Percentiles rank a stretch among this genome's conserved stretches.
phyloP scores from a whole-genome alignment of 2,888 invertebrate species.

The Iselma pallidipennis region DNA sequence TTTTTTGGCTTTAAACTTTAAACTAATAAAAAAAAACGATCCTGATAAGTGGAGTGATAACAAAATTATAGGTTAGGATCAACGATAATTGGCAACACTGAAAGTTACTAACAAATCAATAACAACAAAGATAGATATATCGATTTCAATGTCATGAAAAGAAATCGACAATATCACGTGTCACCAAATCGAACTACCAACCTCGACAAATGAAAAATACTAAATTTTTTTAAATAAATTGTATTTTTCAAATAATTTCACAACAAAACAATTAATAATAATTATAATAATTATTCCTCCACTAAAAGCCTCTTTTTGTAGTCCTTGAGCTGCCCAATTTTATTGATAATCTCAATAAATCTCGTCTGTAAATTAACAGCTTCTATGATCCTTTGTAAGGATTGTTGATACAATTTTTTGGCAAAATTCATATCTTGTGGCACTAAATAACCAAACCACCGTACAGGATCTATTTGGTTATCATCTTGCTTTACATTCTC shows the following conservation, averaged over 20 bases:
- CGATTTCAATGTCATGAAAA: background rate
- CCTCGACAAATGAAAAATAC: background rate
- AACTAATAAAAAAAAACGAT: too few species aligned
- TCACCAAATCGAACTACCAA: background rate
- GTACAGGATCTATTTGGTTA: constrained; percentile 69
- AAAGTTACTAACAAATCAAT: background rate
- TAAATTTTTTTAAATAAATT: background rate
- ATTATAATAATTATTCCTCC: background rate
- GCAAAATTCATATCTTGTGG: constrained; percentile 78
- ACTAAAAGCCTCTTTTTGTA: background rate
- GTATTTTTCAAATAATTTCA: background rate
- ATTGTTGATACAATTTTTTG: constrained; percentile 72
- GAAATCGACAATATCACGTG: background rate
- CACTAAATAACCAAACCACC: constrained; percentile 87
- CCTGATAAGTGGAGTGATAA: background rate
- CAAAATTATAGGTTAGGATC: background rate
- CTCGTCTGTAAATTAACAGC: constrained; percentile 71
- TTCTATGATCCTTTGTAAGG: constrained; percentile 68
- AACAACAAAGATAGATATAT: background rate
- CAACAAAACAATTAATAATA: background rate
- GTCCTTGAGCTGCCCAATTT: constrained; percentile 45
- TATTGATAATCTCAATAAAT: constrained; percentile 53
- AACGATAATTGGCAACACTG: background rate
- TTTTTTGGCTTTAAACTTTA: background rate
- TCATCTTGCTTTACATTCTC: constrained; percentile 46